Base-by-base conservation (phyloP, 2,888 invertebrate species). In the Halocaridina rubra region DNA sequence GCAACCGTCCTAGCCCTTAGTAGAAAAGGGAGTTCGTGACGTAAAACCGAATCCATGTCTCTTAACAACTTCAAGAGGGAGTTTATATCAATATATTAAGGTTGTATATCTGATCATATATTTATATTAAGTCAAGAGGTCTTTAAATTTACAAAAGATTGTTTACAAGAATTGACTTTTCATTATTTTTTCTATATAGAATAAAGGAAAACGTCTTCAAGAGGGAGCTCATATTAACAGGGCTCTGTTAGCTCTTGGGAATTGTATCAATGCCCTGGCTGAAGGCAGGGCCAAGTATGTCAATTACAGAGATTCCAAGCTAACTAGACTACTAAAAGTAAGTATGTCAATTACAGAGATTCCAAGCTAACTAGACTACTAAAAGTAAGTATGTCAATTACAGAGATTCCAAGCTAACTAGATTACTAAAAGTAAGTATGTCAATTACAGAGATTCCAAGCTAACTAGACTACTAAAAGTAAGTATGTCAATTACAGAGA, bases 201-300 rank as follows among this genome's bases (percentile, higher is more conserved):
- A 96, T 90, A 93, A 96, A 30, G 97, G 97, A 0, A 96, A 97
- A 91, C 93, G 97, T 13, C 92, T 97, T 4, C 94, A 96, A 89
- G 97, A 97, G 91, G 97, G 98, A 3, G 98, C 97, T 0, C 98
- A 98, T 90, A 98, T 98, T 89, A 98, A 98, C 92, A 94, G 96
- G 80, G 96, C 96, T 1, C 93, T 97, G 13, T 92, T 97, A 78
- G 97, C 97, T 0, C 93, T 98, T 67, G 98, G 97, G 0, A 98
- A 98, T 92, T 98, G 98, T 90, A 98, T 98, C 90, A 98, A 98
- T 92, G 98, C 98, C 0, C 92, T 98, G 22, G 97, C 97, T 74
- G 95, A 94, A 3, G 94, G 95, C 13, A 95, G 90, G 89, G 92
- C 92, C 57, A 93, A 94, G 90, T 98, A 97, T 91, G 97, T 98